Base-by-base conservation (phyloP, 2,797 vertebrate species). In the Diplodus sargus region DNA sequence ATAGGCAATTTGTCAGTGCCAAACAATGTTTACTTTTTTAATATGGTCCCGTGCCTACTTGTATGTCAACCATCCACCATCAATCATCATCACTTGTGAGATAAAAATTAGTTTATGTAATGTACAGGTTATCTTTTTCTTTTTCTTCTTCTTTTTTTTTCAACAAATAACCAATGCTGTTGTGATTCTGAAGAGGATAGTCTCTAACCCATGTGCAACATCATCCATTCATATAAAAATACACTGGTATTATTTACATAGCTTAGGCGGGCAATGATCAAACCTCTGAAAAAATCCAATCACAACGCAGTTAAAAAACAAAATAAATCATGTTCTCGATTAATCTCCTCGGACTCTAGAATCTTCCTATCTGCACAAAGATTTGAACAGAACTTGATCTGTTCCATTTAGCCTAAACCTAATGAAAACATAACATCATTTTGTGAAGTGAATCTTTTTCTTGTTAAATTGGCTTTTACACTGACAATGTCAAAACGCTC, bases 331-430 rank as follows among this genome's bases (percentile, higher is more conserved):
- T 23, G 18, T 25, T 22, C 7, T 20, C 0, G 17, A 49, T 22
- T 2, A 17, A 28, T 22, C 3, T 7, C 13, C 12, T 42, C 34
- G 7, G 8, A n/a, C 48, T n/a, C 39, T 17, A 48, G 42, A 23
- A 47, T 57, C 39, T 5, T 3, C 0, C 6, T 23, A 52, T 23
- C 14, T 48, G 42, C 34, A 48, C 22, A 51, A 25, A 25, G 34
- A 60, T 45, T 57, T 4, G 7, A 52, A 17, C 13, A n/a, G 25
- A 81, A n/a, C 67, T 71, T 65, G 28, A 56, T 43, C 16, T 14
- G 34, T 39, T 61, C 11, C 23, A 67, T 48, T 52, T 8, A 43
- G 13, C n/a, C 16, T 10, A 51, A 28, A 57, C 20, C 3, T 51
- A 6, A 11, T 49, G 12, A 13, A 66, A 66, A 34, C 52, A 56